Evolutionary conservation across 2,888 invertebrate genomes (phyloP), one percentile per base, ranked within the genome.

Genomic region (Papilio protenor): DNA sequence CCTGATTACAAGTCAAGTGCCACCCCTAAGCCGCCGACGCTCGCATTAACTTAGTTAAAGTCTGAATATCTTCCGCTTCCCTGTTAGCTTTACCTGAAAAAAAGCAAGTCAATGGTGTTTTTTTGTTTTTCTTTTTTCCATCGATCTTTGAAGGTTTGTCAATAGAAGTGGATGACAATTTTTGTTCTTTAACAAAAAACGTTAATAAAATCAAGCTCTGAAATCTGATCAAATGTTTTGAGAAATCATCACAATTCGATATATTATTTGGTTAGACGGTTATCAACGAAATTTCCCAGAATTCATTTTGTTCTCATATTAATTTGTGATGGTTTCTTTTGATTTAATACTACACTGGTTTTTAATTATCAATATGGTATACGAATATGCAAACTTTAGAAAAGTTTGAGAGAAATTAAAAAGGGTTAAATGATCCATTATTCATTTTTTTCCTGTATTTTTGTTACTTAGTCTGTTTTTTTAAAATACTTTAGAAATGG

Each of bases 211-310:
- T 40, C n/a, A 64, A 6, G 45, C 12, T 45, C 21, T 18, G 66
- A 45, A 69, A 21, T 18, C 2, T 3, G 10, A 45, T 4, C 14
- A 12, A 5, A 69, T 69, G 66, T 69, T 69, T 45, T 69, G 66
- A 69, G 66, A 69, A 69, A 69, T 69, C 21, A n/a, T n/a, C 66
- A 33, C 66, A 69, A 40, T 69, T 45, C 66, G 66, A 21, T 69
- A 12, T 69, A 45, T 69, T 69, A 69, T 69, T 69, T 69, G 66
- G 66, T n/a, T 45, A 40, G 40, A 6, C 18, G n/a, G 66, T 66
- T 69, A 69, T 45, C 45, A 45, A 69, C 66, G 66, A 45, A 69
- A 21, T 45, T 69, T 69, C 66, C 66, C 66, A 69, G 66, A 69
- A 69, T 69, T 69, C 21, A 69, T 66, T 66, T 45, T 45, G 21